Evolutionary conservation across 2,888 invertebrate genomes (phyloP), one percentile per base, ranked within the genome.

Genomic region (Leptinotarsa haldemani): DNA sequence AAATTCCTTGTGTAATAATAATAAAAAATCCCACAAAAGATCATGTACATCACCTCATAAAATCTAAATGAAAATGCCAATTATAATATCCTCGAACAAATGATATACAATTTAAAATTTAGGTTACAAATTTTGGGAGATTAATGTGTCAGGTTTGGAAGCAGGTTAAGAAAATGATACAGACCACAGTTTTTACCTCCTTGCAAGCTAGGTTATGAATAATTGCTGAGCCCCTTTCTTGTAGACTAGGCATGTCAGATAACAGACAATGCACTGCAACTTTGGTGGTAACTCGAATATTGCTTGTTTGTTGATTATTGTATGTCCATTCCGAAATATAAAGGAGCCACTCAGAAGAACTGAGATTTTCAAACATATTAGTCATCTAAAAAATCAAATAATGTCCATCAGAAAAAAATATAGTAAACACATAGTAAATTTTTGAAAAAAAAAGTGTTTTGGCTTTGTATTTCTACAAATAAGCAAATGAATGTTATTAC

Each of bases 151-250:
- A 61, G 50, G 15, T 69, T 66, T 52, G 3, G 50, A 30, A 61
- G 67, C 67, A 52, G 67, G 71, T 68, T 18, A 77, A 80, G 77
- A 76, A 80, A 81, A 84, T 85, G 92, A 93, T 93, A 94, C 95
- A 91, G 93, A 96, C 96, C 95, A 97, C 96, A 88, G 96, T 95
- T 92, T 96, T 97, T 91, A 97, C 96, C 94, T 97, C 97, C 93
- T 96, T 97, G 91, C 95, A 94, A 87, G 96, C 95, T 83, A 97
- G 90, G 89, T 97, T 97, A 89, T 96, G 94, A 82, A 97, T 92
- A 79, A 97, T 93, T 82, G 96, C 95, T 1, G 95, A 92, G 77
- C 97, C 97, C 78, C 92, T 89, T 80, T 95, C 94, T 85, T 95
- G 94, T 81, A 97, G 88, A 79, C 90, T 91, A 18, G 90, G 87